phyloP scores from a whole-genome alignment of 2,888 invertebrate species.

The Enchytraeus crypticus region DNA sequence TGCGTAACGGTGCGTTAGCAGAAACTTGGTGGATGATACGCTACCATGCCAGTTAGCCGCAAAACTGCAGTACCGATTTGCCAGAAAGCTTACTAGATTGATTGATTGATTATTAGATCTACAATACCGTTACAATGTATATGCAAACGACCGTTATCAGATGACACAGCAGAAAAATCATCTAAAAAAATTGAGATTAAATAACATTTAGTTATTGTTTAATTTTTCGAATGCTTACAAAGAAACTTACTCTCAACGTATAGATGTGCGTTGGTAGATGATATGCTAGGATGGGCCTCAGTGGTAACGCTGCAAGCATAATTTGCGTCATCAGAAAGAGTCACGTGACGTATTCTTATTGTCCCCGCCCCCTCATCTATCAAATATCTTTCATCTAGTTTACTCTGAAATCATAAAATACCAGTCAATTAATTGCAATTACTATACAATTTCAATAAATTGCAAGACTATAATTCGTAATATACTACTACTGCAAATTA shows the following conservation, averaged over 20 bases:
- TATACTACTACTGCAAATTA: too few relatives aligned
- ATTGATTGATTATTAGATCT: too few relatives aligned
- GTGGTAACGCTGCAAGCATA: conserved; percentile 63
- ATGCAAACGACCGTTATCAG: too few relatives aligned
- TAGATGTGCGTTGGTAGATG: conserved; percentile 57
- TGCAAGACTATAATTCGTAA: too few relatives aligned
- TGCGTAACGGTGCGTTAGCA: too few relatives aligned
- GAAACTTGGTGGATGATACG: too few relatives aligned
- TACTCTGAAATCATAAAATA: not conserved
- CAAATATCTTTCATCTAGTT: not conserved
- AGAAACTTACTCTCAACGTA: conserved; percentile 57
- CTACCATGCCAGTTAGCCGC: too few relatives aligned
- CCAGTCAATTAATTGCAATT: not conserved
- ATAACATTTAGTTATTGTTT: not conserved
- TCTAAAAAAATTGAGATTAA: not conserved
- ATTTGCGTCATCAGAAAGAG: conserved; percentile 57
- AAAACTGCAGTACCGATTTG: too few relatives aligned
- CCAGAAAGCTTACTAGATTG: too few relatives aligned
- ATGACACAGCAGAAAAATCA: not conserved
- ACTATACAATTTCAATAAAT: too few relatives aligned
- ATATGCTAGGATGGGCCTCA: conserved; percentile 57
- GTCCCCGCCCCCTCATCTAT: conserved; percentile 51
- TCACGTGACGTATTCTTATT: conserved; percentile 53
- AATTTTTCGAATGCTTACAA: not conserved
- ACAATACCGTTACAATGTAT: too few relatives aligned